Conservation (phyloP, 2,113 vertebrate species). For the Catharus bicknelli region DNA sequence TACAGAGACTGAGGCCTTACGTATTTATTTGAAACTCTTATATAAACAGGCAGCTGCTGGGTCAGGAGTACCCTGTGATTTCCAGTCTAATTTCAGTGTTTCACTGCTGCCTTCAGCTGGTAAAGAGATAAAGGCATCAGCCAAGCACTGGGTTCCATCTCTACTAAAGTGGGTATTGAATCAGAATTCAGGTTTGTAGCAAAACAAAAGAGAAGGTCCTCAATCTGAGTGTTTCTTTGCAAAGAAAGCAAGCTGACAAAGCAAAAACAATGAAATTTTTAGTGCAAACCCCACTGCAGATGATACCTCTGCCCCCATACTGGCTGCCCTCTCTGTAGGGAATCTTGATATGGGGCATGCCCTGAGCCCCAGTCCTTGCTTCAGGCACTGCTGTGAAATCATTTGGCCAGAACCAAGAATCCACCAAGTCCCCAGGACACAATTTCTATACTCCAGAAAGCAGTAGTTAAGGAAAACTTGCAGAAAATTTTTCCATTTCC, state of each 20-base stretch:
- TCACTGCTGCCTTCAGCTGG: neutral
- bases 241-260: neutral
- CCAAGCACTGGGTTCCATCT: neutral
- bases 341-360: neutral
- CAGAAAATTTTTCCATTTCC: accelerated
- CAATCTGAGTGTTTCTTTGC: neutral
- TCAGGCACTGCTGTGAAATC: neutral
- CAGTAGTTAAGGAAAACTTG: neutral
- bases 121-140: neutral
- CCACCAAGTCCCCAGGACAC: neutral
- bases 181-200: neutral
- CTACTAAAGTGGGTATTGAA: neutral
- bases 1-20: neutral
- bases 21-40: neutral
- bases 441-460: neutral
- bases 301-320: accelerated
- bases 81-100: neutral
- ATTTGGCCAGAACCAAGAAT: neutral
- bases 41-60: neutral
- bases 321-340: neutral
- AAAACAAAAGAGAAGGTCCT: neutral
- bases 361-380: neutral
- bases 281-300: neutral
- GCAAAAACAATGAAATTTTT: neutral
- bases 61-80: neutral